These are phyloP conservation scores for Myotis findleyi DNA, from an alignment of 2,797 vertebrate genomes.

Conservation along the genomic window DNA sequence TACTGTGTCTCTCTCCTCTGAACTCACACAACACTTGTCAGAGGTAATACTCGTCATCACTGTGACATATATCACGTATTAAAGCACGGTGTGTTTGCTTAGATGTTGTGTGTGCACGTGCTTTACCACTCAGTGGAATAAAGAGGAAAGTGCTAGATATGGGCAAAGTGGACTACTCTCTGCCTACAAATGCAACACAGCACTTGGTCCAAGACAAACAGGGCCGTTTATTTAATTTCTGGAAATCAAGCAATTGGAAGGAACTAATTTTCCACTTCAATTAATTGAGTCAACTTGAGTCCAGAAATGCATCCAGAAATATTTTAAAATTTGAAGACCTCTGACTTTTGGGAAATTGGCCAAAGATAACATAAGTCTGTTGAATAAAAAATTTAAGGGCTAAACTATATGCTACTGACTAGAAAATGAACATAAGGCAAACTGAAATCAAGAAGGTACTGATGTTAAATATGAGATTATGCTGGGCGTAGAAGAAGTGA, in stretches of 20 bases:
- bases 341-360: conserved; percentile 25
- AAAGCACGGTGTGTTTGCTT: not conserved
- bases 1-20: not conserved
- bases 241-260: conserved; percentile 30
- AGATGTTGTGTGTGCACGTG: not conserved
- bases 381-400: conserved; percentile 15
- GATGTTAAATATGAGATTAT: not conserved
- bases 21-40: not conserved
- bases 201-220: conserved; percentile 5
- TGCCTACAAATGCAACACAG: not conserved
- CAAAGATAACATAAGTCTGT: conserved; percentile 51
- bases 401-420: not conserved
- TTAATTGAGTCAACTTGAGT: conserved; percentile 47
- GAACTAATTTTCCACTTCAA: conserved; percentile 33
- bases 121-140: not conserved
- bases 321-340: conserved; percentile 54
- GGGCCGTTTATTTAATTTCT: conserved; percentile 21
- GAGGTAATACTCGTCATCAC: not conserved
- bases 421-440: conserved; percentile 2
- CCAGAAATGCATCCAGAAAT: conserved; percentile 57
- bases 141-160: not conserved
- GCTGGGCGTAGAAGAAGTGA: not conserved
- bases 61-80: no score
- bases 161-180: not conserved
- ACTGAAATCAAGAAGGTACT: not conserved